phyloP scores from a whole-genome alignment of 2,797 vertebrate species.

The Siniperca scherzeri region DNA sequence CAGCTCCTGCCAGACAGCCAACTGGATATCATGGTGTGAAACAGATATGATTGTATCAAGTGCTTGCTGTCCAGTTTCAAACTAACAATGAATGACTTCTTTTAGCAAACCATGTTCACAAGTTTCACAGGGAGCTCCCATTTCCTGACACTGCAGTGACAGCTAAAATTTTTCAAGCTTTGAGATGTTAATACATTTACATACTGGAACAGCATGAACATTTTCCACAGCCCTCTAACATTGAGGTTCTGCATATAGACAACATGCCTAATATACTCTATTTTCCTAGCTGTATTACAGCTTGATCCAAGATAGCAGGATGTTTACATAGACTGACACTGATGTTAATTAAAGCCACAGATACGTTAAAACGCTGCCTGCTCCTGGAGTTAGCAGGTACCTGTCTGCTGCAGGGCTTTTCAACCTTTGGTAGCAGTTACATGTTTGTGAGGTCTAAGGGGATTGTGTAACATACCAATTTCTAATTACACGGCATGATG shows the following conservation, averaged over 20 bases:
- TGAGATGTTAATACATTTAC: constrained; percentile 6
- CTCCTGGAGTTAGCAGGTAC: neutral
- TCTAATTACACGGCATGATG: constrained; percentile 39
- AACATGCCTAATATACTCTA: neutral
- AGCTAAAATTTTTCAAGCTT: neutral
- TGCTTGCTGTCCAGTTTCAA: constrained; percentile 28
- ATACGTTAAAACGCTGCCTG: neutral
- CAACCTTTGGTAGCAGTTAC: constrained; percentile 1
- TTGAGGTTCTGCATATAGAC: neutral
- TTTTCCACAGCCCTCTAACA: neutral
- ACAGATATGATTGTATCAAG: constrained; percentile 58
- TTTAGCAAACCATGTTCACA: constrained; percentile 34
- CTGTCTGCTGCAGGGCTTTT: neutral
- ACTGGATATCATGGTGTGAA: constrained; percentile 41
- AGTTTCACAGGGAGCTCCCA: constrained; percentile 23
- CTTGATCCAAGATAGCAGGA: neutral
- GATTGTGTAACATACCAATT: too few species aligned
- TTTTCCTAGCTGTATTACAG: neutral
- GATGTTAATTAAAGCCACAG: neutral
- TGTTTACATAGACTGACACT: neutral
- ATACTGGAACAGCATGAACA: neutral
- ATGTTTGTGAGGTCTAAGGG: neutral
- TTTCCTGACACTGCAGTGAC: neutral
- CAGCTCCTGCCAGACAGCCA: constrained; percentile 32
- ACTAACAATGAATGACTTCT: constrained; percentile 40